Conservation (phyloP, 2,888 invertebrate species). For the Tachina fera region DNA sequence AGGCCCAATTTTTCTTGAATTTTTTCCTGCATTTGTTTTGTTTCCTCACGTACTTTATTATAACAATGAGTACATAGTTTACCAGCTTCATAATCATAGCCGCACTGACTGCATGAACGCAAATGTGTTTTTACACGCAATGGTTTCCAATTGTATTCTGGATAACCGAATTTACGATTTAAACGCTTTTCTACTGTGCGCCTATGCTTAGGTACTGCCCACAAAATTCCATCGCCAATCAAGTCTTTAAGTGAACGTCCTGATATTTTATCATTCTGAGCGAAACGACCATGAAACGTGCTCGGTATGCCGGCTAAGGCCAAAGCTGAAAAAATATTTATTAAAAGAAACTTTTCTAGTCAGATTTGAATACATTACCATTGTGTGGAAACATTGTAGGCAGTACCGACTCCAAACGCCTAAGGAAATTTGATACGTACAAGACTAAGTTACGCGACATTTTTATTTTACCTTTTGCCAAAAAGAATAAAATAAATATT, state of each 20-base stretch:
- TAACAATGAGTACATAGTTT: conserved; percentile 94
- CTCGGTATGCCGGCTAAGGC: conserved; percentile 74
- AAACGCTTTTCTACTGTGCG: conserved; percentile 89
- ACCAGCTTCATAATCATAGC: conserved; percentile 91
- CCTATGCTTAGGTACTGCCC: conserved; percentile 91
- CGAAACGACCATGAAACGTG: conserved; percentile 22
- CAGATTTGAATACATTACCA: conserved; percentile 78
- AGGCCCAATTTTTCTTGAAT: conserved; percentile 88
- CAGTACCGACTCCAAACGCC: conserved; percentile 81
- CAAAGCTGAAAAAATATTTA: conserved; percentile 59
- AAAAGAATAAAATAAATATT: not conserved
- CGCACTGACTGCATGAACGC: conserved; percentile 91
- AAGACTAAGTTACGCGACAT: conserved; percentile 79
- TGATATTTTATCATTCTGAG: not conserved
- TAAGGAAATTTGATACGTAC: conserved; percentile 81
- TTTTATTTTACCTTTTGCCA: conserved; percentile 39
- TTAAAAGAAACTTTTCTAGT: not conserved
- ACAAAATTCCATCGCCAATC: conserved; percentile 89
- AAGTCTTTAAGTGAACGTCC: conserved; percentile 85
- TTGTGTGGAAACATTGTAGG: conserved; percentile 79
- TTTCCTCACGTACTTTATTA: conserved; percentile 91
- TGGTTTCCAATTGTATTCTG: conserved; percentile 88
- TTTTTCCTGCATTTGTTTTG: conserved; percentile 89
- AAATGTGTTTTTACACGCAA: conserved; percentile 89
- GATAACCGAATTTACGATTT: conserved; percentile 89